Conservation (phyloP, 1,140 invertebrate species). For the Physella acuta region DNA sequence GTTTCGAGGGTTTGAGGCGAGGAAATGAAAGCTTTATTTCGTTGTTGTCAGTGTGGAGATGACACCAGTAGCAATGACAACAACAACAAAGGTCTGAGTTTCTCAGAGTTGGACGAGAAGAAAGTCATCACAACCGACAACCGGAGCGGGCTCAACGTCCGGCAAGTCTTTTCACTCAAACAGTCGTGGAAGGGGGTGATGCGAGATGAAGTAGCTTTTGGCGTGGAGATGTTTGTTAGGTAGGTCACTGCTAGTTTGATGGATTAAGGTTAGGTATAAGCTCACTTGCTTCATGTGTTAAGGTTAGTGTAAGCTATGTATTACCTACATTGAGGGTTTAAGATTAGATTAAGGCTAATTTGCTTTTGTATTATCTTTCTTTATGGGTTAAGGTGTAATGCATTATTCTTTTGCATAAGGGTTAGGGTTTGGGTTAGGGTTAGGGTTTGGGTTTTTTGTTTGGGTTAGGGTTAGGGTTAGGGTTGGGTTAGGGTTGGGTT, state of each 20-base stretch:
- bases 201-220: slow-evolving; percentile 41
- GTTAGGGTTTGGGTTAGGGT: too few relatives aligned
- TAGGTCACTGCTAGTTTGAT: slow-evolving; percentile 23
- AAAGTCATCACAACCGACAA: not conserved
- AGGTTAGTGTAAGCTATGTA: too few relatives aligned
- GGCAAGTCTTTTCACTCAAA: slow-evolving; percentile 42
- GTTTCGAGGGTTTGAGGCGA: too few relatives aligned
- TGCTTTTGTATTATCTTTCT: too few relatives aligned
- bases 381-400: too few relatives aligned
- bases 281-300: too few relatives aligned
- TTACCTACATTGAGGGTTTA: too few relatives aligned
- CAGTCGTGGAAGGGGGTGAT: slow-evolving; percentile 53
- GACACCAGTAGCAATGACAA: slow-evolving; percentile 15
- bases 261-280: too few relatives aligned
- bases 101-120: slow-evolving; percentile 5
- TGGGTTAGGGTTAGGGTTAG: not conserved
- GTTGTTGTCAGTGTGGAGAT: not conserved
- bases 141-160: slow-evolving; percentile 28
- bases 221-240: slow-evolving; percentile 46
- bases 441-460: not conserved
- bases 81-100: slow-evolving; percentile 11
- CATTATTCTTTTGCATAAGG: too few relatives aligned
- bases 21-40: not conserved
- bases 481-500: too few relatives aligned
- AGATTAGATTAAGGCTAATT: too few relatives aligned